Evolutionary conservation across 92 coral and sea anemone species (phyloP).

Genomic region (Porites evermanni): DNA sequence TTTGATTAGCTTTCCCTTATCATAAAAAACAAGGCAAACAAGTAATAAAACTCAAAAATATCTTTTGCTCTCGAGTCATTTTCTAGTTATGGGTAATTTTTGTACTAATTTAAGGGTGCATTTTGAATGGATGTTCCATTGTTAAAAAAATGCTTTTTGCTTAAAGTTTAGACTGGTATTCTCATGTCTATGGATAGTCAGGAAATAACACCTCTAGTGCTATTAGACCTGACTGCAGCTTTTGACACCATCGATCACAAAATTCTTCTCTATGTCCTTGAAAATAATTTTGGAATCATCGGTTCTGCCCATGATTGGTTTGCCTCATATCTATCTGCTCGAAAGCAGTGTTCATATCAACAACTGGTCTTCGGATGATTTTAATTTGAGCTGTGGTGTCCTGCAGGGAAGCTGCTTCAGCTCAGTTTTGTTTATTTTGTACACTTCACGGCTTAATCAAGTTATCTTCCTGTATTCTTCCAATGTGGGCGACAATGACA

Average conservation of each 20-base stretch:
- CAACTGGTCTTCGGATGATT: background rate
- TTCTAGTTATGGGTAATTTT: too few relatives aligned
- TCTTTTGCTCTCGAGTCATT: too few relatives aligned
- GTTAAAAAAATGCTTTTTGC: background rate
- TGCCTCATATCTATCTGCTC: background rate
- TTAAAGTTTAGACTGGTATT: background rate
- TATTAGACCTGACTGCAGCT: background rate
- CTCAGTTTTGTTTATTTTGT: background rate
- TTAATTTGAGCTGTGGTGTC: background rate
- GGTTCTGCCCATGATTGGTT: constrained; percentile 7
- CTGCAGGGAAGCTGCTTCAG: background rate
- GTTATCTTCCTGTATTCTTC: background rate
- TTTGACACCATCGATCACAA: background rate
- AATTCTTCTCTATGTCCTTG: background rate
- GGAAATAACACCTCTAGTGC: constrained; percentile 3
- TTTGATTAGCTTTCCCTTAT: too few relatives aligned
- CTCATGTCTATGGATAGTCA: constrained; percentile 6
- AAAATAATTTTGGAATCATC: constrained; percentile 1
- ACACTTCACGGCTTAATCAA: background rate
- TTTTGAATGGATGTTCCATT: too few relatives aligned
- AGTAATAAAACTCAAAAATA: too few relatives aligned
- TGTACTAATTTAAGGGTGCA: too few relatives aligned
- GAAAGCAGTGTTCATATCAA: background rate
- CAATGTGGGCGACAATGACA: constrained; percentile 59
- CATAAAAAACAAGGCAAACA: too few relatives aligned